These are phyloP conservation scores for Aphelocoma californica DNA, from an alignment of 2,797 vertebrate species.

Conservation along the genomic window DNA sequence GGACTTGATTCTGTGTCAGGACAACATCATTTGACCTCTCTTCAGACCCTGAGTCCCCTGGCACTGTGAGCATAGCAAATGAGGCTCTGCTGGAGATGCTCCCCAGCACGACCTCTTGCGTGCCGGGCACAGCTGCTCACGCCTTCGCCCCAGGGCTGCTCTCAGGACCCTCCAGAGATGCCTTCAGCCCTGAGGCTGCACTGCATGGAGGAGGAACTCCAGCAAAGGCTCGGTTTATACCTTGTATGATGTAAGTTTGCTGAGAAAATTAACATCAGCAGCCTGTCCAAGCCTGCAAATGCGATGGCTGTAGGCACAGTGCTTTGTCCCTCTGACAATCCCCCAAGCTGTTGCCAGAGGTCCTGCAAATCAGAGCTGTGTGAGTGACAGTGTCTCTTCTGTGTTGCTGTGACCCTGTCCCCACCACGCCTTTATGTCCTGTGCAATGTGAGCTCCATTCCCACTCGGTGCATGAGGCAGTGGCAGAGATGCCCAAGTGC, in stretches of 20 bases:
- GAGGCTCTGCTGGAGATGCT: neutral
- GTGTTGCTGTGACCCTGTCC: neutral
- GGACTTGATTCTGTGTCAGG: neutral
- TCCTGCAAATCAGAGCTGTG: neutral
- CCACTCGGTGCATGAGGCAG: rapidly evolving
- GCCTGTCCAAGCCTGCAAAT: neutral
- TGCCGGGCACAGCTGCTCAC: neutral
- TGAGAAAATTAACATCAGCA: neutral
- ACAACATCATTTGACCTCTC: neutral
- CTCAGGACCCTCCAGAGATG: neutral
- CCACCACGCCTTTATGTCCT: neutral
- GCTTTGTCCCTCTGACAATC: neutral
- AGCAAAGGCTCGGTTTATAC: neutral
- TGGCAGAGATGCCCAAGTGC: neutral
- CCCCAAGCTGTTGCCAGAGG: rapidly evolving
- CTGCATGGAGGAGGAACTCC: neutral
- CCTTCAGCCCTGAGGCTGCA: neutral
- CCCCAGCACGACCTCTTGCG: neutral
- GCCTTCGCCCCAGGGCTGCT: neutral
- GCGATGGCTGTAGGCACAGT: neutral
- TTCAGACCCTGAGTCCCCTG: neutral
- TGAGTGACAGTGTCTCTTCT: neutral
- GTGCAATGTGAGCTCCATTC: neutral
- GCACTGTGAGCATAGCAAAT: neutral
- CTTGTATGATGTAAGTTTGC: neutral